phyloP scores from a whole-genome alignment of 2,888 invertebrate genomes.

The Apoderus coryli region DNA sequence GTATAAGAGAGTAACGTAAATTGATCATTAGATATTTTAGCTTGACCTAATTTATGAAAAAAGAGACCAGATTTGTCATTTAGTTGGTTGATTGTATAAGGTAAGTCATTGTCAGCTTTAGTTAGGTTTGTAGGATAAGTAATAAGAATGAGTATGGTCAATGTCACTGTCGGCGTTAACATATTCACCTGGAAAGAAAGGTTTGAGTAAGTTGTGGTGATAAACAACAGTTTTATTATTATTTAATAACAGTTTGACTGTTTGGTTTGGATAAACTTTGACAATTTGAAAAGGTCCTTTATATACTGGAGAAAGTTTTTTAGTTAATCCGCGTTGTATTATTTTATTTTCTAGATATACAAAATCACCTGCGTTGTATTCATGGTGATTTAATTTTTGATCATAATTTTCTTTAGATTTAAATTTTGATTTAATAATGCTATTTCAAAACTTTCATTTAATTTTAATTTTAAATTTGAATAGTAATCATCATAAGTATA shows the following conservation, averaged over 20 bases:
- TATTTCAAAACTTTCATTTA: slow-evolving; percentile 18
- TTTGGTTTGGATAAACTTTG: slow-evolving; percentile 11
- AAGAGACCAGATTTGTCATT: too few relatives aligned
- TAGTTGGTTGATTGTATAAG: too few relatives aligned
- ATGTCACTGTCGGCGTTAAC: too few relatives aligned
- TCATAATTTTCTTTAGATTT: slow-evolving; percentile 20
- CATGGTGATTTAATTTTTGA: slow-evolving; percentile 10
- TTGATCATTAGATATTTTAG: too few relatives aligned
- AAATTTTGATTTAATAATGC: slow-evolving; percentile 17
- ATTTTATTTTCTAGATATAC: slow-evolving; percentile 11
- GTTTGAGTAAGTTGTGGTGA: too few relatives aligned
- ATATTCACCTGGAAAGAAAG: too few relatives aligned
- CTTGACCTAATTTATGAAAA: too few relatives aligned
- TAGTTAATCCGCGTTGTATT: slow-evolving; percentile 10
- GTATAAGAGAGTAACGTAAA: too few relatives aligned
- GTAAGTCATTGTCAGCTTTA: too few relatives aligned
- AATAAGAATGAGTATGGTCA: too few relatives aligned
- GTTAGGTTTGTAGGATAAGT: too few relatives aligned
- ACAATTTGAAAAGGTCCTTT: slow-evolving; percentile 12
- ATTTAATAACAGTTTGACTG: slow-evolving; percentile 11
- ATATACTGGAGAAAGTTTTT: slow-evolving; percentile 13
- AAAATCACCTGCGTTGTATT: slow-evolving; percentile 11
- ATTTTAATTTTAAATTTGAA: slow-evolving; percentile 16
- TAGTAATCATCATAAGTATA: slow-evolving; percentile 22
- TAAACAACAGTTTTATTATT: too few relatives aligned